These are phyloP conservation scores for Parapristionchus giblindavisi DNA, from an alignment of 2,888 invertebrate genomes.

Conservation along the genomic window DNA sequence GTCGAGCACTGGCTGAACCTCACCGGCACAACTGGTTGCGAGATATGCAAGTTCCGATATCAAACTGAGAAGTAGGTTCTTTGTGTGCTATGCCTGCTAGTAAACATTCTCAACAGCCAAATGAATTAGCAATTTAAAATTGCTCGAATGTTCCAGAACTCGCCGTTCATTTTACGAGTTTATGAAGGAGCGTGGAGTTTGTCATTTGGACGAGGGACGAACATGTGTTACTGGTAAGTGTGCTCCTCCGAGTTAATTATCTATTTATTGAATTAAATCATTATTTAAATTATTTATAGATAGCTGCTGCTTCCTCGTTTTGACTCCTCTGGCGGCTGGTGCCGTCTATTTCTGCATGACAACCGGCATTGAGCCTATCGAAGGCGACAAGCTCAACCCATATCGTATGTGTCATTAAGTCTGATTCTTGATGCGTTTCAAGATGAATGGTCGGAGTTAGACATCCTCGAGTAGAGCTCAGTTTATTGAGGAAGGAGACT, in stretches of 20 bases:
- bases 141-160: not conserved
- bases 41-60: slow-evolving; percentile 80
- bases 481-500: too few relatives aligned
- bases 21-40: slow-evolving; percentile 81
- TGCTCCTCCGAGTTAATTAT: not conserved
- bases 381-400: too few relatives aligned
- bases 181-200: slow-evolving; percentile 27
- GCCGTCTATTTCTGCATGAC: slow-evolving; percentile 16
- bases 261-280: not conserved
- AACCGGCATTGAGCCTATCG: not conserved
- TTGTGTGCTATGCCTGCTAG: not conserved
- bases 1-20: slow-evolving; percentile 80
- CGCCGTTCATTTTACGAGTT: slow-evolving; percentile 15
- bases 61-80: slow-evolving; percentile 75
- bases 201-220: slow-evolving; percentile 24
- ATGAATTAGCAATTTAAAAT: too few relatives aligned
- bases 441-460: not conserved
- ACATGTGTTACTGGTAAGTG: not conserved
- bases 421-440: not conserved
- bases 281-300: too few relatives aligned
- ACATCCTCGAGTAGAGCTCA: not conserved
- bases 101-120: not conserved
- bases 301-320: slow-evolving; percentile 27
- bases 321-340: slow-evolving; percentile 29
- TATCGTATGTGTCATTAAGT: too few relatives aligned